Evolutionary conservation across 2,888 invertebrate species (phyloP), one percentile per base, ranked within the genome.

Genomic region (Chesias legatella): DNA sequence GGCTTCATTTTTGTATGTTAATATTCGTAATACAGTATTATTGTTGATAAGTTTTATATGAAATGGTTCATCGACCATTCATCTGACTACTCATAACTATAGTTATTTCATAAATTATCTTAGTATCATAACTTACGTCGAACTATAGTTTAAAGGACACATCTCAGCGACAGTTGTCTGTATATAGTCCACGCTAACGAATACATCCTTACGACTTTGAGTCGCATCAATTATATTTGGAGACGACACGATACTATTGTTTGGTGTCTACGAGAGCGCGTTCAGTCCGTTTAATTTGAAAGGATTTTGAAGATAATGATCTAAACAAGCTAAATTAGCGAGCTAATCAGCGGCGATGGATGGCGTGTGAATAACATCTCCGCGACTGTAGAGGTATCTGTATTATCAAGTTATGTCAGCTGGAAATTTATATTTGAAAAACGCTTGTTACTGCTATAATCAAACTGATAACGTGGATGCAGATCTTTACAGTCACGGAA

Each of bases 241-340:
- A 31, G 46, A 51, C 53, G 46, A 33, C 46, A 51, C 53, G 46
- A 28, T 41, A 40, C 45, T 33, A 45, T 34, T 43, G 31, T 10
- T 28, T 45, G 22, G 32, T 35, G 13, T 24, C 30, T 13, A 22
- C 8, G 29, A 32, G 35, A 31, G 22, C 38, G 24, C 24, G 13
- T 44, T 24, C 17, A 21, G 28, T 32, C 43, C 48, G 56, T 58
- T 31, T 54, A 54, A 40, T 46, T 60, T 51, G 48, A 56, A 57
- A 56, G 51, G 58, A 49, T 51, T 55, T n/a, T 56, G 41, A 56
- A 42, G 58, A 60, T 71, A 71, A 75, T 72, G 63, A 68, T 57
- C 72, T 75, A 63, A 76, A 76, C 76, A 48, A 74, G 73, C 73
- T 74, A 49, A 77, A 76, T 77, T 74, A 74, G 61, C 63, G 56